Evolutionary conservation across 1,140 invertebrate genomes (phyloP), one percentile per base, ranked within the genome.

Genomic region (Papilio dardanus): DNA sequence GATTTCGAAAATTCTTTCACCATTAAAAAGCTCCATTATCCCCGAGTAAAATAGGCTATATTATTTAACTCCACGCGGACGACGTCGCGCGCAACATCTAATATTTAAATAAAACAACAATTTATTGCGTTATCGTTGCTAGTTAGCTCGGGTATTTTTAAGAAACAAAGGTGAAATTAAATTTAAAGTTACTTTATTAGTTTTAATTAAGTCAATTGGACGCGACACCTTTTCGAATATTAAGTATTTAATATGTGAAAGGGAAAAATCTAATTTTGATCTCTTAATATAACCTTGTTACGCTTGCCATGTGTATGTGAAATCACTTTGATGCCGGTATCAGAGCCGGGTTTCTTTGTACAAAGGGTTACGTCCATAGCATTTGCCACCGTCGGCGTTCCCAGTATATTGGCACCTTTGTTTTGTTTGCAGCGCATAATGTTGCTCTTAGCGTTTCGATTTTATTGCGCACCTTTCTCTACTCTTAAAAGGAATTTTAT

Each of bases 341-440:
- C 85, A 84, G 81, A 80, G 76, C 79, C 77, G 81, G 79, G 79
- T 85, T 88, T 87, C 86, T 88, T 88, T 88, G 80, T 79, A 83
- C 87, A 88, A 89, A 89, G 84, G 79, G 75, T 76, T 67, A 79
- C 76, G 83, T 87, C 83, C 76, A 80, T 50, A 66, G 75, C 81
- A 82, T 77, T 76, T 76, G 77, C 79, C 71, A 65, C 74, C 62
- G 42, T 71, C 73, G 58, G 66, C 74, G 71, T 76, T 75, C 58
- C 35, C 58, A 30, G 71, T 73, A 73, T 73, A 73, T 73, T 58
- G 71, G 46, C 78, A 78, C 80, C 80, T 82, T 82, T 83, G 80
- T 79, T 73, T 73, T 73, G 46, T 73, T 73, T 73, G 71, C 30
- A 73, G 71, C 50, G 71, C 71, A 73, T 73, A 73, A 73, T 73